Conservation (phyloP, 2,113 vertebrate species). For the Nycticorax nycticorax region DNA sequence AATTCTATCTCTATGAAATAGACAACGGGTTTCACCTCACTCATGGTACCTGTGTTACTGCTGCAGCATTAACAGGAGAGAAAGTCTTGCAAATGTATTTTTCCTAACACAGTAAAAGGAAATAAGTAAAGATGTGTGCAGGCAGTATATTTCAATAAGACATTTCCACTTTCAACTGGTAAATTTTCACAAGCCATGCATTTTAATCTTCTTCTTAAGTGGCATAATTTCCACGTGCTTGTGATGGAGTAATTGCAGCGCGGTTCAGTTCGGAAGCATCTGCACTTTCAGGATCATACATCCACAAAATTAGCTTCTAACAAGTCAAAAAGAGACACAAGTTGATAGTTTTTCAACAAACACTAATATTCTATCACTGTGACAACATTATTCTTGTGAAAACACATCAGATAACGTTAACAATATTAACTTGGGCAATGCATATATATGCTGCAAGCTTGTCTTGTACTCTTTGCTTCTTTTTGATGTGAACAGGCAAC, state of each 20-base stretch:
- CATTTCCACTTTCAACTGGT: neutral
- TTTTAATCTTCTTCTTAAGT: neutral
- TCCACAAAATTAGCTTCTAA: neutral
- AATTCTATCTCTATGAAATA: neutral
- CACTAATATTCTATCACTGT: neutral
- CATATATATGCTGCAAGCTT: neutral
- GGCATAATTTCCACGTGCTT: neutral
- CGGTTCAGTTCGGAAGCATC: neutral
- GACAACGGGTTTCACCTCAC: neutral
- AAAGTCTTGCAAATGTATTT: neutral
- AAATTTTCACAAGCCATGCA: neutral
- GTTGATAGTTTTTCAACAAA: neutral
- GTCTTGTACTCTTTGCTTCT: neutral
- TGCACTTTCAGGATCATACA: conserved; percentile 47
- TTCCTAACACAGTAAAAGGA: neutral
- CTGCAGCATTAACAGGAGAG: neutral
- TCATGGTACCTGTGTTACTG: neutral
- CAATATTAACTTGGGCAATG: neutral
- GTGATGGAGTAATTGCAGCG: neutral
- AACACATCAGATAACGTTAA: neutral
- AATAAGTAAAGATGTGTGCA: neutral
- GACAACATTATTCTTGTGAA: neutral
- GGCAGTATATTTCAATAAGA: neutral
- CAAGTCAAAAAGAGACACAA: neutral
- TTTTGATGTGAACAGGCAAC: neutral